Evolutionary conservation across 2,113 vertebrate genomes (phyloP), one percentile per base, ranked within the genome.

Genomic region (Dromiciops gliroides): DNA sequence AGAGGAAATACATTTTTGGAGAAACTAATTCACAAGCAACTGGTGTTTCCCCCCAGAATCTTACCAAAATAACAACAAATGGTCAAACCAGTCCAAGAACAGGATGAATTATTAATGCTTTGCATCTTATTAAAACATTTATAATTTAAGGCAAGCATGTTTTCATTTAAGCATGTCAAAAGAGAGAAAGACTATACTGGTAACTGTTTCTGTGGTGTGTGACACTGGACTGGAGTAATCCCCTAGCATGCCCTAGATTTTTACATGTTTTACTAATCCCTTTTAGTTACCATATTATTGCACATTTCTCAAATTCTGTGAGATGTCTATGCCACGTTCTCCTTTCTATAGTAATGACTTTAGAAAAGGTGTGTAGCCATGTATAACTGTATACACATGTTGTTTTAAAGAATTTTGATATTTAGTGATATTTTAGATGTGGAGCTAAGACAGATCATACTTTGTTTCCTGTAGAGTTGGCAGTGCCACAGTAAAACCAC

Each of bases 401-500:
- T 22, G 6, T 92, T n/a, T 22, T 10, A 51, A 3, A 48, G 91
- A 94, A 12, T 49, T 47, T 51, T 47, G 23, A 37, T 56, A 48
- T 83, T 8, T 24, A 48, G 8, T 56, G 95, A 51, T 24, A 37
- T 91, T 94, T 5, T 90, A 96, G 90, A 60, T n/a, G 12, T 93
- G 10, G 31, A 90, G 3, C 8, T 96, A 88, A 90, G 92, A 50
- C 56, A 91, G 51, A 23, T 51, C 95, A 47, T n/a, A 51, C 48
- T 98, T 97, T 91, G 23, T 97, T 95, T 93, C 88, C 91, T 49
- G 2, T 83, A 99, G 99, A 99, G 99, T 92, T 99, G 99, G 99
- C 99, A 99, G 98, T 99, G 99, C 98, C 99, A 99, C 98, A 99
- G 98, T 97, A 99, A 99, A 98, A 99, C 99, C 95, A 99, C 99